Conservation (phyloP, 1,140 invertebrate species). For the Arctopsyche grandis region DNA sequence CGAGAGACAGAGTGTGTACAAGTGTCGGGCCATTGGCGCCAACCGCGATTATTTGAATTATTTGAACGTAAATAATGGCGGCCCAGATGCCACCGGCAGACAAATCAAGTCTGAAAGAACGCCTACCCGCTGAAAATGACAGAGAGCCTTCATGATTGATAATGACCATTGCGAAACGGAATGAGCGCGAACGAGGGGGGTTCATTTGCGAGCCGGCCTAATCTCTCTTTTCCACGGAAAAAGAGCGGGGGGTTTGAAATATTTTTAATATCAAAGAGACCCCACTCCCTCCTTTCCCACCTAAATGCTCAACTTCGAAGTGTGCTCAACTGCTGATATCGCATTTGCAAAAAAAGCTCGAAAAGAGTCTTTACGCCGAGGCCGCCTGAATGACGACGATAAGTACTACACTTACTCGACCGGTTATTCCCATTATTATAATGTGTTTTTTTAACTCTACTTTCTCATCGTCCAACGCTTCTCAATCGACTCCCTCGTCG, state of each 20-base stretch:
- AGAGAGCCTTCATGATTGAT: conserved; percentile 54
- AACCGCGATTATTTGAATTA: conserved; percentile 23
- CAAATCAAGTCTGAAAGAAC: conserved; percentile 51
- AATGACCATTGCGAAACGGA: conserved; percentile 54
- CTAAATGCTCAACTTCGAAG: neutral
- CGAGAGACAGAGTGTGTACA: too few species aligned
- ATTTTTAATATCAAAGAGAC: conserved; percentile 47
- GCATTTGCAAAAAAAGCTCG: conserved; percentile 36
- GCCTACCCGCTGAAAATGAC: conserved; percentile 53
- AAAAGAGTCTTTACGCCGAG: conserved; percentile 21
- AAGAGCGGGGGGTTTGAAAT: conserved; percentile 13
- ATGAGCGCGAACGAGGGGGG: conserved; percentile 40
- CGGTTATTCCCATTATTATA: conserved; percentile 47
- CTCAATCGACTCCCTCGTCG: conserved; percentile 17
- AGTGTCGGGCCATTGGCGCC: neutral
- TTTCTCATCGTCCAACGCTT: neutral
- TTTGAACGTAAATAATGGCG: conserved; percentile 36
- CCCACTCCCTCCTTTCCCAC: neutral
- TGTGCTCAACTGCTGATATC: conserved; percentile 45
- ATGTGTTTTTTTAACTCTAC: conserved; percentile 45
- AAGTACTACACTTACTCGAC: conserved; percentile 1
- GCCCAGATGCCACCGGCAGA: conserved; percentile 31
- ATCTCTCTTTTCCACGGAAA: conserved; percentile 44
- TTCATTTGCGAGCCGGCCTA: conserved; percentile 54
- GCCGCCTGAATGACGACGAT: conserved; percentile 18